Evolutionary conservation across 92 coral and sea anemone species (phyloP).

Genomic region (Paragorgia papillata): DNA sequence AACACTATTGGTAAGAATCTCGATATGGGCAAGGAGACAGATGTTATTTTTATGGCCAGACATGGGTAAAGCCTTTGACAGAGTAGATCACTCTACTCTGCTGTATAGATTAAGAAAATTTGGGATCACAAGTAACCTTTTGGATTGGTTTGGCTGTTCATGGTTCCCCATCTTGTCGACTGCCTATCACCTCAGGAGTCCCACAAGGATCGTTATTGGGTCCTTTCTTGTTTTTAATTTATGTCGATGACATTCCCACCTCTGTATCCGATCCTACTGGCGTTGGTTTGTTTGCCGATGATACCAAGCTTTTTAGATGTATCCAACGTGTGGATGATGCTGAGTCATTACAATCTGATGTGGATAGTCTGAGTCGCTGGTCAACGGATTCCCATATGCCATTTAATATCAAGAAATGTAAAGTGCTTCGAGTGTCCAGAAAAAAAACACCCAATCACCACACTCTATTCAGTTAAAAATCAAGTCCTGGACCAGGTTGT

Average conservation of each 20-base stretch:
- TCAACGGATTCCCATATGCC: not conserved
- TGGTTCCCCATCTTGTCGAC: no score
- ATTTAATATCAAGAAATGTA: not conserved
- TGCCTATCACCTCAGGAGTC: no score
- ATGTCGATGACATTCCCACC: no score
- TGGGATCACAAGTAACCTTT: not conserved
- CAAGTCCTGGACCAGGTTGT: not conserved
- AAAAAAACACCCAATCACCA: not conserved
- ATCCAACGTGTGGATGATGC: no score
- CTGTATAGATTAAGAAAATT: not conserved
- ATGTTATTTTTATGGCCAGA: constrained; percentile 57
- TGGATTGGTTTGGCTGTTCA: not conserved
- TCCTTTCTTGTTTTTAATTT: no score
- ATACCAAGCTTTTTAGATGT: no score
- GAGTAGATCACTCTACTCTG: not conserved
- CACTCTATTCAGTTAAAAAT: not conserved
- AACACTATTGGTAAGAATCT: constrained; percentile 46
- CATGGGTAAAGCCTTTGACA: constrained; percentile 31
- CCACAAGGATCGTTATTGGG: no score
- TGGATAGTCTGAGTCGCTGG: no score
- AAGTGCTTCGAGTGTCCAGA: not conserved
- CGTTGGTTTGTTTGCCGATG: no score
- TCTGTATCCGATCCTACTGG: no score
- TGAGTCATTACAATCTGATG: no score
- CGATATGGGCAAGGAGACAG: constrained; percentile 51